Percentiles rank a stretch among this genome's conserved stretches.
phyloP scores from a whole-genome alignment of 2,888 invertebrate genomes.

The Notodonta dromedarius region DNA sequence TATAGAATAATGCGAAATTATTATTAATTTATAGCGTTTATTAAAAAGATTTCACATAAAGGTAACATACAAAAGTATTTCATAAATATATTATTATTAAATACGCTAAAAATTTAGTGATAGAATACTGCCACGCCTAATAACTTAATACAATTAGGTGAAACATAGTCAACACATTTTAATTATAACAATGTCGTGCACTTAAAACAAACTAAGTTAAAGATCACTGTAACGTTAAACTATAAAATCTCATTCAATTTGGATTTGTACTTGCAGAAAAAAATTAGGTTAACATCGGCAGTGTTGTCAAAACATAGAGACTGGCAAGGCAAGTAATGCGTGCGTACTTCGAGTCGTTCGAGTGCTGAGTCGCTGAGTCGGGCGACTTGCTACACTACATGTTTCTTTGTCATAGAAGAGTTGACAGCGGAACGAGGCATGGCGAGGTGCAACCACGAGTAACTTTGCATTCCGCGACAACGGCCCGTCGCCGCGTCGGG shows the following conservation, averaged over 20 bases:
- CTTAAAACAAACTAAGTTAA: constrained; percentile 81
- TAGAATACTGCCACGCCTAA: constrained; percentile 80
- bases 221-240: constrained; percentile 81
- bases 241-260: constrained; percentile 82
- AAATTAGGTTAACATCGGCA: constrained; percentile 76
- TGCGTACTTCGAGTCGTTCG: constrained; percentile 69
- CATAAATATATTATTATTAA: constrained; percentile 79
- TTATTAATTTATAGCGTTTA: constrained; percentile 79
- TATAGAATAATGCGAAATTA: constrained; percentile 79
- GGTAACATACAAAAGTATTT: constrained; percentile 79
- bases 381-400: constrained; percentile 51
- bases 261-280: constrained; percentile 82
- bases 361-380: constrained; percentile 52
- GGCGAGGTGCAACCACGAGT: constrained; percentile 58
- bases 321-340: constrained; percentile 81
- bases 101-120: constrained; percentile 71
- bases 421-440: constrained; percentile 74
- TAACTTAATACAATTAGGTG: constrained; percentile 80
- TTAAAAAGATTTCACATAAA: constrained; percentile 81
- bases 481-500: constrained; percentile 48
- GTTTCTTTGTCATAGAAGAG: constrained; percentile 79
- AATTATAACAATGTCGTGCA: constrained; percentile 82
- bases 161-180: constrained; percentile 80
- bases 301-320: constrained; percentile 81
- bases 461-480: constrained; percentile 60